Base-by-base conservation (phyloP, 2,888 invertebrate species). In the Pharmacophagus antenor region DNA sequence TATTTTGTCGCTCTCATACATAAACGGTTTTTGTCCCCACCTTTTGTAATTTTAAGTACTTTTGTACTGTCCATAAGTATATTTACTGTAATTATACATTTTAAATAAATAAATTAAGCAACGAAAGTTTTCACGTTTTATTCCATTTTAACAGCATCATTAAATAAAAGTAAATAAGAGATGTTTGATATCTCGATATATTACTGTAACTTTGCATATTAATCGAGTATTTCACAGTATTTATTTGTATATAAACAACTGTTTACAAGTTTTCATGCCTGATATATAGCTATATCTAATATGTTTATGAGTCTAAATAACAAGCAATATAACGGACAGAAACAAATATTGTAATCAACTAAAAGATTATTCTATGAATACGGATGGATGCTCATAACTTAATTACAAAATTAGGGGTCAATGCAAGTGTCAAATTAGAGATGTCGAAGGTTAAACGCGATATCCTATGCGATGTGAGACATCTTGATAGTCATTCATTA, bases 371-470 rank as follows among this genome's bases (percentile, higher is more conserved):
- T 21, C 37, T 23, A 15, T 41, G 27, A 42, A 52, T 48, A 15
- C 4, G 46, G 31, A 60, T 46, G 44, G 18, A 56, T 23, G 18
- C 8, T 56, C 47, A 21, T 61, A 61, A 61, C 42, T 42, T 22
- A 66, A 67, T 63, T 67, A 67, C 58, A 65, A 70, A 74, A 76
- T 70, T 67, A 59, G 65, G 68, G 86, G 86, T 86, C 81, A 86
- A 83, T 72, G 68, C 63, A 71, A 69, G 74, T 77, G 83, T 80
- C 81, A 84, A 82, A 80, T 82, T 76, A 77, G 68, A 58, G 50
- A 72, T 79, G 74, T 72, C 79, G 73, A 56, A 72, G 79, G 85
- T 87, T 76, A 87, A 85, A 69, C 77, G 68, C 63, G 58, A 67
- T 70, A 70, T 67, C 66, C 72, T 66, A 68, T 62, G 66, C 52